Evolutionary conservation across 2,113 vertebrate species (phyloP), one percentile per base, ranked within the genome.

Genomic region (Cottus gobio): DNA sequence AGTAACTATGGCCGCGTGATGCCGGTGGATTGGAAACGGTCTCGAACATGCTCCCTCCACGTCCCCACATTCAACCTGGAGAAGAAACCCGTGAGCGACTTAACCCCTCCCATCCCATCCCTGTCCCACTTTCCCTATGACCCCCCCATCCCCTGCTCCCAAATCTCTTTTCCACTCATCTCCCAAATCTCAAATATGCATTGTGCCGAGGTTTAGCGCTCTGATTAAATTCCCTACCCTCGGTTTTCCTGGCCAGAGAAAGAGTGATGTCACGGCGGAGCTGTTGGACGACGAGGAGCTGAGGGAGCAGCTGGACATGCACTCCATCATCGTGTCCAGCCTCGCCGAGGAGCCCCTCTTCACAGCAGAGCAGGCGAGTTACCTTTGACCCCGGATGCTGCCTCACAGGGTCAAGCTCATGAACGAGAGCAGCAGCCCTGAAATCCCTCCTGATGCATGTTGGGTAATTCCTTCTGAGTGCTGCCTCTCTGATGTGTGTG

Each of bases 241-340:
- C 44, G 50, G 13, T 26, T 52, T 20, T 56, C 52, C 70, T 54
- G 42, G 30, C 60, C 74, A 98, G 98, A 87, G 91, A 71, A 93
- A 91, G 86, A 93, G 94, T 60, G 92, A 94, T 80, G 89, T 96
- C 78, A 90, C 95, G 44, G 93, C 95, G 57, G 97, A 98, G 69
- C 71, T 96, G 11, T 97, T 96, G 5, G 98, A 99, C 58, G 97
- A 98, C 0, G 98, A 99, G 86, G 98, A 99, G 77, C 93, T 99
- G 83, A 95, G 97, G 86, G 98, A 99, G 56, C 97, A 99, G 86
- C 86, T 99, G 93, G 98, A 99, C 88, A 96, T 98, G 97, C 98
- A 99, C 91, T 95, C 98, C 10, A 98, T 99, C 91, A 98, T 99
- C 3, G 96, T 98, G 54, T 97, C 98, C 65, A 97, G 96, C 34